A percentile compares a stretch with the other conserved stretches of the same genome.
phyloP scores from a whole-genome alignment of 2,888 invertebrate species.

The Steromphala cineraria region DNA sequence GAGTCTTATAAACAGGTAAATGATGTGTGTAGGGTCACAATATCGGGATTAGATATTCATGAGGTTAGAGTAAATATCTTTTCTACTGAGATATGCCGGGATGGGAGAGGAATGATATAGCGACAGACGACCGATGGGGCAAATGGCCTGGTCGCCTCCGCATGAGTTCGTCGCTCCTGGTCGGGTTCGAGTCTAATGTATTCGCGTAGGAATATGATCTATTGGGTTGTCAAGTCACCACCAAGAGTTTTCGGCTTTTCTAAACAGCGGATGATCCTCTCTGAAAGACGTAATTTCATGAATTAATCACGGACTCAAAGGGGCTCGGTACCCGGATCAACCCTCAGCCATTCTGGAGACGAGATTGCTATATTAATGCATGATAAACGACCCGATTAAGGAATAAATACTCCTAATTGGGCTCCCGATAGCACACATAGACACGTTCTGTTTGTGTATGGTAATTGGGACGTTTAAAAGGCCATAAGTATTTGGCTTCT shows the following conservation, averaged over 20 bases:
- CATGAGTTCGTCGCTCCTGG: too few relatives aligned
- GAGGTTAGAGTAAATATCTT: constrained; percentile 6
- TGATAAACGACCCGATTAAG: neutral
- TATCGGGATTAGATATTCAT: neutral
- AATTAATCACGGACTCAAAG: neutral
- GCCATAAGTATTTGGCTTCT: neutral
- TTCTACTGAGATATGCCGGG: neutral
- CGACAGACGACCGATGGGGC: neutral
- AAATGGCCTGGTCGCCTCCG: neutral
- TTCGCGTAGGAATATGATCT: neutral
- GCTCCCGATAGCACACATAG: neutral
- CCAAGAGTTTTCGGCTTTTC: neutral
- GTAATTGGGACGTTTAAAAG: constrained; percentile 2
- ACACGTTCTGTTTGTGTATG: neutral
- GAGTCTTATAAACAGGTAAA: neutral
- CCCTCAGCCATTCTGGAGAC: neutral
- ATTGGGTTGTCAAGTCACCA: neutral
- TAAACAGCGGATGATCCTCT: neutral
- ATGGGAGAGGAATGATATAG: neutral
- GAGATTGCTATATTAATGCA: neutral
- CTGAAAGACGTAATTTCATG: neutral
- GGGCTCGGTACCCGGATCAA: neutral
- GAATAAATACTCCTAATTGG: neutral
- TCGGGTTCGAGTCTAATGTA: neutral
- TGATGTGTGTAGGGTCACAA: neutral